Base-by-base conservation (phyloP, 2,797 vertebrate species). In the Enteromius thamalakanensis region DNA sequence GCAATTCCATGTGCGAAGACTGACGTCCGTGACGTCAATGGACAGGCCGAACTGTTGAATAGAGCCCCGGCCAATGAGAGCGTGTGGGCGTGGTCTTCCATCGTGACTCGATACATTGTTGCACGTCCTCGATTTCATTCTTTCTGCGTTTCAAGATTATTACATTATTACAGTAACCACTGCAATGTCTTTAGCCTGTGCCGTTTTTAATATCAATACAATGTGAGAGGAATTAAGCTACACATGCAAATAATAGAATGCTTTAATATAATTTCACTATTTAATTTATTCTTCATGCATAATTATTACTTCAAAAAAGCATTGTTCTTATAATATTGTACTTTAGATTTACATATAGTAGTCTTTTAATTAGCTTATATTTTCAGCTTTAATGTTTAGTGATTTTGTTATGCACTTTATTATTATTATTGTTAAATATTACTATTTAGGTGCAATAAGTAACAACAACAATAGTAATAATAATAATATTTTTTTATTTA, bases 1-100 rank as follows among this genome's bases (percentile, higher is more conserved):
- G 87, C 91, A 77, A 87, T 84, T 90, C 91, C 93, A 93, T 92
- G 92, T 93, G 93, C 90, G 86, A 82, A 85, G 76, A 85, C 89
- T 75, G 90, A 87, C 83, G 86, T 70, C 81, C 60, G 55, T 93
- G 93, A 94, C 92, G 92, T 93, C 93, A 93, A 60, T 69, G 34
- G 34, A 79, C 34, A 81, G 55, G 78, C 47, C 49, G 29, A 76
- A 58, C 70, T 74, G 82, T 65, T 68, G 77, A 87, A 76, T 45
- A 11, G 34, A 47, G 23, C 42, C 12, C 51, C 53, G 80, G 42
- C 87, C 76, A 88, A 86, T 88, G 74, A 67, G 49, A 80, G 58
- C 49, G 12, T 21, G 4, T 51, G 64, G 84, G 85, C 83, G 84
- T 64, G 62, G 34, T 1, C 45, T 67, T 11, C 26, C 15, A 5